These are phyloP conservation scores for Coenobita brevimanus DNA, from an alignment of 1,140 invertebrate genomes.

Conservation along the genomic window DNA sequence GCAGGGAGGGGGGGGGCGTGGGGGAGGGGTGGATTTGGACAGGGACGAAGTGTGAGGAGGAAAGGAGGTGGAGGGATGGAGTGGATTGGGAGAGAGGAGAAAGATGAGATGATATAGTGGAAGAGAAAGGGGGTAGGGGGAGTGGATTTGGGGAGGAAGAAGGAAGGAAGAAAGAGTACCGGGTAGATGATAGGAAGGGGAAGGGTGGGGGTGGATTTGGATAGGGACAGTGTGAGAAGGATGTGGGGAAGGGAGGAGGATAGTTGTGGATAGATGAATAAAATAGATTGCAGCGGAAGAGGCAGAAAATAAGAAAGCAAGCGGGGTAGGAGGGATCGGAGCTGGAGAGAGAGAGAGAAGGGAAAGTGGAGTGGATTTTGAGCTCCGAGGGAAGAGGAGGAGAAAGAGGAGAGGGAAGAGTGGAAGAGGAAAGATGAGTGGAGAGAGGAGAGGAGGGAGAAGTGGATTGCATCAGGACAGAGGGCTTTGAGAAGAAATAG, in stretches of 20 bases:
- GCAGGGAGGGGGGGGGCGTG: too few species aligned
- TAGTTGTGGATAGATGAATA: not conserved
- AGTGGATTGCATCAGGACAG: too few species aligned
- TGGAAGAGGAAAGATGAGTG: too few species aligned
- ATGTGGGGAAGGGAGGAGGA: not conserved
- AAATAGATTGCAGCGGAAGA: not conserved
- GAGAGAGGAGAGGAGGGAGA: not conserved
- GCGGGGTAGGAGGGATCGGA: not conserved
- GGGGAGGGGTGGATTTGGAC: not conserved
- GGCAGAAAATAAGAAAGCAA: not conserved
- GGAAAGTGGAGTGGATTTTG: not conserved
- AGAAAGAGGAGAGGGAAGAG: not conserved
- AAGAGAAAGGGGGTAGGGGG: not conserved
- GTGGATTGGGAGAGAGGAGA: not conserved
- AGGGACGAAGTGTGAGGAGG: not conserved
- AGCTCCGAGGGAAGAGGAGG: not conserved
- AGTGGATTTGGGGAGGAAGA: too few species aligned
- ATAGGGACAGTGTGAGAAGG: not conserved
- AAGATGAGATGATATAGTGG: not conserved
- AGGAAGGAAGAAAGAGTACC: too few species aligned
- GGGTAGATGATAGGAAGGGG: not conserved
- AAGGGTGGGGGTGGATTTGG: not conserved
- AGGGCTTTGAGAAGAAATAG: not conserved
- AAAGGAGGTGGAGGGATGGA: not conserved
- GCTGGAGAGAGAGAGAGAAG: not conserved